Base-by-base conservation (phyloP, 2,888 invertebrate species). In the Lycaena phlaeas region DNA sequence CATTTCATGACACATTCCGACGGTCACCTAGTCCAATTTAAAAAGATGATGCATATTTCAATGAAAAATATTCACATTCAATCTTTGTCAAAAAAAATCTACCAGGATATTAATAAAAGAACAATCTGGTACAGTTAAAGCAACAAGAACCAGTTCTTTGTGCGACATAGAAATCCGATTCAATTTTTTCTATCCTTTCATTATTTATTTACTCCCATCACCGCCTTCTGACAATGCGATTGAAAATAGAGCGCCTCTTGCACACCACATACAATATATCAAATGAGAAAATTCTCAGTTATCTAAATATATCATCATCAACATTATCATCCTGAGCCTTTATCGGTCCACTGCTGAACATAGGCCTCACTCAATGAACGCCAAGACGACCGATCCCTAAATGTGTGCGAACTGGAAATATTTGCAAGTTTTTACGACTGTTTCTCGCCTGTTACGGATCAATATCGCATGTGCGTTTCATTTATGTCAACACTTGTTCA, bases 351-450 rank as follows among this genome's bases (percentile, higher is more conserved):
- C n/a, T n/a, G n/a, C n/a, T n/a, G n/a, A n/a, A n/a, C n/a, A n/a
- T n/a, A n/a, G n/a, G n/a, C n/a, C n/a, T n/a, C n/a, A n/a, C n/a
- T n/a, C n/a, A n/a, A n/a, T n/a, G n/a, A n/a, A n/a, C n/a, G n/a
- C n/a, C n/a, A n/a, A n/a, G n/a, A n/a, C n/a, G n/a, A n/a, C n/a
- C n/a, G n/a, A n/a, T n/a, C n/a, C 60, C 56, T 62, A 59, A 59
- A 66, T 70, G 54, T 67, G 68, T 52, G 58, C 54, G 66, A 68
- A 68, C 68, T 69, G 56, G 64, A 61, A 64, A 66, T 67, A 64
- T 68, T 66, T 61, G 58, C 64, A 67, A 72, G 63, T 76, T 75
- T 74, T 71, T 74, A 68, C 71, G 61, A 65, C 66, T 67, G 64
- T 67, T 65, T 61, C 64, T 57, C 62, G 38, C 50, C 51, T 56